A percentile compares a stretch with the other conserved stretches of the same genome.
phyloP scores from a whole-genome alignment of 2,797 vertebrate genomes.

The Lindbergichthys nudifrons region DNA sequence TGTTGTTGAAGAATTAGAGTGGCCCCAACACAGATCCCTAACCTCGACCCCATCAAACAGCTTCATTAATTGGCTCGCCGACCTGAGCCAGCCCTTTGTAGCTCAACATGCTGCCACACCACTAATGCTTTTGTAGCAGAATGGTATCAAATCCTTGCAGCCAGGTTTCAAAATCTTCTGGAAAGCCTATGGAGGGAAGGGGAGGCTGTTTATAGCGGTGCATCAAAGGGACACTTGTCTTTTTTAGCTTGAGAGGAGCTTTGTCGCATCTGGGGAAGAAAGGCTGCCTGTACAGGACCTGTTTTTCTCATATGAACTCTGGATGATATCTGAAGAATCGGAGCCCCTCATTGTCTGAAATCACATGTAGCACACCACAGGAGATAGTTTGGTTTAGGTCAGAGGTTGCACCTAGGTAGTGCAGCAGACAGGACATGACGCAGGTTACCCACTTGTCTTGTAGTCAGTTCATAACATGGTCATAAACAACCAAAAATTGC shows the following conservation, averaged over 20 bases:
- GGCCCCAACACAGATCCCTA: constrained; percentile 5
- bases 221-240: neutral
- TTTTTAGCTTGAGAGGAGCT: constrained; percentile 16
- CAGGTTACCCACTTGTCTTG: too few relatives aligned
- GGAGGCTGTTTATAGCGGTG: neutral
- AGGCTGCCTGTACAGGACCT: neutral
- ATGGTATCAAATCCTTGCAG: constrained; percentile 31
- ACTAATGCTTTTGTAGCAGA: constrained; percentile 33
- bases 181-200: constrained; percentile 6
- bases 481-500: too few relatives aligned
- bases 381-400: too few relatives aligned
- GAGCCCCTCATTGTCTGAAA: too few relatives aligned
- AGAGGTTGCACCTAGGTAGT: too few relatives aligned
- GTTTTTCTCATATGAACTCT: too few relatives aligned
- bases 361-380: too few relatives aligned
- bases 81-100: constrained; percentile 26
- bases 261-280: constrained; percentile 14
- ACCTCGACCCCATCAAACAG: constrained; percentile 26
- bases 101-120: constrained; percentile 18
- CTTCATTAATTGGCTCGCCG: constrained; percentile 24
- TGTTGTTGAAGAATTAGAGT: constrained; percentile 20
- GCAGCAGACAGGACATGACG: too few relatives aligned
- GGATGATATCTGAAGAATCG: too few relatives aligned
- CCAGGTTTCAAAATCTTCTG: constrained; percentile 19
- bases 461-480: too few relatives aligned